phyloP scores from a whole-genome alignment of 2,113 vertebrate genomes.

The Lonchura striata region DNA sequence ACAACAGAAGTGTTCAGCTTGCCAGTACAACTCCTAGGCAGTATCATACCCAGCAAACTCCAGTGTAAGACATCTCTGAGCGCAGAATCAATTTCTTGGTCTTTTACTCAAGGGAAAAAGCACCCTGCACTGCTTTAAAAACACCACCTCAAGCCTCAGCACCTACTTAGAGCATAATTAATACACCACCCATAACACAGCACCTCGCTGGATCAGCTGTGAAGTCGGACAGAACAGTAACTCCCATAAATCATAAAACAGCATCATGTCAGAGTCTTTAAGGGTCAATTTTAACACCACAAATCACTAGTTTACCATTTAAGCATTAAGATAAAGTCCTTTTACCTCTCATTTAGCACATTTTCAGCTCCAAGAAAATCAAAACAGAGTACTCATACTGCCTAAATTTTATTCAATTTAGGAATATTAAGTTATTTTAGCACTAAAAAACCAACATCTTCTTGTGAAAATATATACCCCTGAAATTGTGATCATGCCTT shows the following conservation, averaged over 20 bases:
- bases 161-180: neutral
- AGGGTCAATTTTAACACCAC: neutral
- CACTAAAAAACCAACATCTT: neutral
- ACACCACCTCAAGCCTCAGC: neutral
- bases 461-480: neutral
- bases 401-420: neutral
- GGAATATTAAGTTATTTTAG: neutral
- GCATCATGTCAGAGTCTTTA: neutral
- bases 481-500: neutral
- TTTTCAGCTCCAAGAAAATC: neutral
- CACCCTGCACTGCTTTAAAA: neutral
- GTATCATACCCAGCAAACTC: neutral
- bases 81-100: neutral
- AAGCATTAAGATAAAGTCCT: neutral
- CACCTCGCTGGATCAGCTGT: neutral
- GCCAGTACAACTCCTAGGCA: neutral
- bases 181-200: neutral
- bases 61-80: neutral
- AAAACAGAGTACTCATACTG: neutral
- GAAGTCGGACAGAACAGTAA: neutral
- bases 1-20: neutral
- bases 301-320: neutral
- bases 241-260: neutral
- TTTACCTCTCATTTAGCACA: neutral
- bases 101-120: neutral